These are phyloP conservation scores for Contarinia nasturtii DNA, from an alignment of 1,140 invertebrate species.

Conservation along the genomic window DNA sequence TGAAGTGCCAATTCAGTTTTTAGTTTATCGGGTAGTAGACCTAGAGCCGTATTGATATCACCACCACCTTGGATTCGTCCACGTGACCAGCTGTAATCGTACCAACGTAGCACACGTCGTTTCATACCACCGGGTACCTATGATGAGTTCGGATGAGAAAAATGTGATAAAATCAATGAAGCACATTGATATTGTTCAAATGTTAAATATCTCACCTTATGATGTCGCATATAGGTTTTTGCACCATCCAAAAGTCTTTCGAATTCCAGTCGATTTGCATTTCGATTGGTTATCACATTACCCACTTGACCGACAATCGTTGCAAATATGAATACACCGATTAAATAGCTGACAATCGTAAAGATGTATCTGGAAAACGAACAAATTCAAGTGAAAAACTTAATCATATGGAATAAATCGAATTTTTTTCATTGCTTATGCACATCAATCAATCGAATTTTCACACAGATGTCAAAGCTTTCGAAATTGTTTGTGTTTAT, in stretches of 20 bases:
- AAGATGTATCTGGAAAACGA: constrained; percentile 73
- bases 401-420: background rate
- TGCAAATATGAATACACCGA: constrained; percentile 96
- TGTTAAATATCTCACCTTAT: constrained; percentile 44
- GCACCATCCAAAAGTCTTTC: constrained; percentile 86
- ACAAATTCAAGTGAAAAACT: constrained; percentile 5
- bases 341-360: constrained; percentile 90
- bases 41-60: constrained; percentile 86
- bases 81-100: constrained; percentile 93
- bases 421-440: background rate
- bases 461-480: constrained; percentile 30
- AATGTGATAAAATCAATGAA: background rate
- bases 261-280: constrained; percentile 91
- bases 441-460: background rate
- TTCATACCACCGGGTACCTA: constrained; percentile 86
- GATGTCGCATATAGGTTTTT: constrained; percentile 92
- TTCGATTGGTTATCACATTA: constrained; percentile 91
- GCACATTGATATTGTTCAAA: background rate
- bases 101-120: constrained; percentile 82
- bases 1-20: constrained; percentile 92
- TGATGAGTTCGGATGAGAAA: background rate
- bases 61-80: constrained; percentile 89
- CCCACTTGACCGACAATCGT: constrained; percentile 95
- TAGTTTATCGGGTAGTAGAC: constrained; percentile 83
- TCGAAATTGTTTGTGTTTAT: constrained; percentile 23